Evolutionary conservation across 2,888 invertebrate genomes (phyloP).

Genomic region (Diarsia brunnea): DNA sequence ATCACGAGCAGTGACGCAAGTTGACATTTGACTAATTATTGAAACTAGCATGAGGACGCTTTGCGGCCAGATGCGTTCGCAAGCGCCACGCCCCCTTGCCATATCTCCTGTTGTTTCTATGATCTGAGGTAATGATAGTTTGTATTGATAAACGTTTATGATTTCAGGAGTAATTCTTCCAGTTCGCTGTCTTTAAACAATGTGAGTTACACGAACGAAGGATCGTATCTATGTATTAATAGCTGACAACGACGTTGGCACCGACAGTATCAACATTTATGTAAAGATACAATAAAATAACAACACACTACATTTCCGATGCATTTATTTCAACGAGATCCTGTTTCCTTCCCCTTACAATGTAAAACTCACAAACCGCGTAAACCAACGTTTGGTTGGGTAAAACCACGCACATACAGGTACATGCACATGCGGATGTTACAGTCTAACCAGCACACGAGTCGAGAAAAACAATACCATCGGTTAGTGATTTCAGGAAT

Average conservation of each 20-base stretch:
- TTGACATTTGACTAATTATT: no score
- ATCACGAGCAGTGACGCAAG: no score
- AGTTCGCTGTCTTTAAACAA: slow-evolving; percentile 68
- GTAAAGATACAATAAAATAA: slow-evolving; percentile 68
- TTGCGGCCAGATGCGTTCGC: no score
- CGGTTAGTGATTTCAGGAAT: background rate
- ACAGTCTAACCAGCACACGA: background rate
- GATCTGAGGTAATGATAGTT: background rate
- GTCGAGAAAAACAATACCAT: background rate
- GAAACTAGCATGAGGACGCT: no score
- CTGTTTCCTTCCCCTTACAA: background rate
- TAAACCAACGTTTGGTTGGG: background rate
- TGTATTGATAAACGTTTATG: background rate
- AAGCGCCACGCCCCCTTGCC: no score
- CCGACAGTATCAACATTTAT: slow-evolving; percentile 74
- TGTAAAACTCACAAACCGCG: no score
- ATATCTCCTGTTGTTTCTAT: no score
- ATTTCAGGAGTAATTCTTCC: slow-evolving; percentile 67
- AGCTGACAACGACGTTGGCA: slow-evolving; percentile 76
- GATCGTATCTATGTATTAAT: slow-evolving; percentile 79
- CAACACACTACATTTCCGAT: background rate
- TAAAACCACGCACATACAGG: background rate
- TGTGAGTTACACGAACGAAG: slow-evolving; percentile 75
- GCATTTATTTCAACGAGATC: slow-evolving; percentile 12
- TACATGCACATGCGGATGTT: background rate